Evolutionary conservation across 2,888 invertebrate species (phyloP), one percentile per base, ranked within the genome.

Genomic region (Tenthredo scrophulariae): DNA sequence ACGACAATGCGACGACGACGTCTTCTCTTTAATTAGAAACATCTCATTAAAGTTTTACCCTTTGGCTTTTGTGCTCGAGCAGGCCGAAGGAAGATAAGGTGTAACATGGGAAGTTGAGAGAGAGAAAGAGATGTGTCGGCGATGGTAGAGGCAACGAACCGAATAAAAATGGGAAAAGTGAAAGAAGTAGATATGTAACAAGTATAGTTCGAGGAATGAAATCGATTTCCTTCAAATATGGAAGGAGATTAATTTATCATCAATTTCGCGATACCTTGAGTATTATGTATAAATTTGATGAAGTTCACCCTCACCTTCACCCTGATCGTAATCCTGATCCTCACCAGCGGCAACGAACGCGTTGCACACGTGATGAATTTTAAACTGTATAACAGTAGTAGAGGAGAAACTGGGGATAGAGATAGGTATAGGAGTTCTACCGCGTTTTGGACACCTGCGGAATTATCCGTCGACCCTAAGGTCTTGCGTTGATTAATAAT

Each of bases 11-110:
- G 46, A 70, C 70, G 43, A 70, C 37, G 67, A 62, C 37, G 83
- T 82, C 83, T 58, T 74, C 54, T 58, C 84, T 62, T 84, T 74
- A 85, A 85, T 85, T 84, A 84, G 85, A 65, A 85, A 85, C 50
- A 84, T 75, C 85, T 85, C 85, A 84, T 85, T 85, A 84, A 75
- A 85, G 84, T 85, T 84, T 85, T 74, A 54, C 82, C 70, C 85
- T 79, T 70, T 77, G 74, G 54, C 72, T 70, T 80, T 85, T 79
- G 85, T 54, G 79, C 70, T 70, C 80, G 50, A 58, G 80, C 72
- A 70, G 77, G 80, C 43, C 75, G 83, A 75, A 74, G 85, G 74
- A 54, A 82, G 79, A 85, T 85, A 82, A 85, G 84, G 46, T 46
- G 62, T 29, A 67, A 46, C 22, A n/a, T 26, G 37, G 26, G 13